phyloP scores from a whole-genome alignment of 2,888 invertebrate species.

The Drosophila fungiperda region DNA sequence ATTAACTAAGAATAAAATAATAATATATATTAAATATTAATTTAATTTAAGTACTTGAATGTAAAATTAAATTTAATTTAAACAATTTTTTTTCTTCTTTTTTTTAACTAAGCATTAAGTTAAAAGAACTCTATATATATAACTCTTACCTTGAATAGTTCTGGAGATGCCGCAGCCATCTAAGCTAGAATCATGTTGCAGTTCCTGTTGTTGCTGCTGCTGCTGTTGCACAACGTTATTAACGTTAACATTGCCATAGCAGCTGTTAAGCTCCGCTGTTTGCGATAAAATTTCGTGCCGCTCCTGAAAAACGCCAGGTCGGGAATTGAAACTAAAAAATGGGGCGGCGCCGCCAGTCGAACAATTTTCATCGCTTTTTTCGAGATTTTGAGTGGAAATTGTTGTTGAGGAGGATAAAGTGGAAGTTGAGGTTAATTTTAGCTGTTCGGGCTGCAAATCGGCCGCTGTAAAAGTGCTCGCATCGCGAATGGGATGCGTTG shows the following conservation, averaged over 20 bases:
- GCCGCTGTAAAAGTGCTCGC: slow-evolving; percentile 31
- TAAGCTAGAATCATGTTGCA: slow-evolving; percentile 1
- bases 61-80: background rate
- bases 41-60: background rate
- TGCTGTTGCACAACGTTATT: slow-evolving; percentile 18
- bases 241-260: background rate
- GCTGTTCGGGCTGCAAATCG: slow-evolving; percentile 29
- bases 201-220: slow-evolving; percentile 13
- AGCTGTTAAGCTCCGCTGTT: background rate
- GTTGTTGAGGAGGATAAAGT: slow-evolving; percentile 6
- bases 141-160: slow-evolving; percentile 49
- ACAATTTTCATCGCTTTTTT: background rate
- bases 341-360: background rate
- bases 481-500: slow-evolving; percentile 30
- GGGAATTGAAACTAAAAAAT: background rate
- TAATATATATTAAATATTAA: background rate
- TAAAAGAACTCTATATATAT: background rate
- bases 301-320: background rate
- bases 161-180: slow-evolving; percentile 43
- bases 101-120: background rate
- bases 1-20: background rate
- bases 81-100: background rate
- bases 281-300: slow-evolving; percentile 1
- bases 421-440: slow-evolving; percentile 7
- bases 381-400: background rate